These are phyloP conservation scores for Acronicta leporina DNA, from an alignment of 2,888 invertebrate species.

Conservation along the genomic window DNA sequence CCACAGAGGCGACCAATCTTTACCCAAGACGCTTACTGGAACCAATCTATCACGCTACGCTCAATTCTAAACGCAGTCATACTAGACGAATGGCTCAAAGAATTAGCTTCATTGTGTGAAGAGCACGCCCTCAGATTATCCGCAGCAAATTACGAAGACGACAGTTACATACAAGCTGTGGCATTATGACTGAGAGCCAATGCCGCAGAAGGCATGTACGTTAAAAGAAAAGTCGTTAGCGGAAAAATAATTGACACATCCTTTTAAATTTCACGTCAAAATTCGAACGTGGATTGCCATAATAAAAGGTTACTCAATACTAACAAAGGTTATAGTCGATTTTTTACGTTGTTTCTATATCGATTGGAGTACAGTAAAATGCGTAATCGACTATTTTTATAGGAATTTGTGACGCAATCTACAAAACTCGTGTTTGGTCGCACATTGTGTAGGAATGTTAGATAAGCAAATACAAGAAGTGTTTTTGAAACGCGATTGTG, in stretches of 20 bases:
- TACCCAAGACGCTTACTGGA: slow-evolving; percentile 84
- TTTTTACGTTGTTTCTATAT: slow-evolving; percentile 23
- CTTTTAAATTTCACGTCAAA: slow-evolving; percentile 45
- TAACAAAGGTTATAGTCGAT: slow-evolving; percentile 41
- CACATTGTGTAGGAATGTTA: slow-evolving; percentile 30
- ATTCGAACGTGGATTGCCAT: slow-evolving; percentile 46
- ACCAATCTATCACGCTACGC: slow-evolving; percentile 80
- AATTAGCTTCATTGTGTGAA: slow-evolving; percentile 97
- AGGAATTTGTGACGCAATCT: slow-evolving; percentile 14
- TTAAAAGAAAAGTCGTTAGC: slow-evolving; percentile 49
- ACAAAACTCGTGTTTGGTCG: slow-evolving; percentile 20
- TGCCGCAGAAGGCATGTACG: slow-evolving; percentile 61
- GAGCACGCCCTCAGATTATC: slow-evolving; percentile 93
- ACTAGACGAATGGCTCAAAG: slow-evolving; percentile 98
- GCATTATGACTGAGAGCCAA: slow-evolving; percentile 83
- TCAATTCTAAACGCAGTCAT: slow-evolving; percentile 92
- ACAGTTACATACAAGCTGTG: slow-evolving; percentile 75
- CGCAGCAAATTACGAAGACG: slow-evolving; percentile 75
- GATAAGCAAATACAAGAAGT: slow-evolving; percentile 31
- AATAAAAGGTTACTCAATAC: slow-evolving; percentile 39
- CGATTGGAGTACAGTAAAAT: slow-evolving; percentile 10
- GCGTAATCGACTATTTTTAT: slow-evolving; percentile 34
- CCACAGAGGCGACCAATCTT: slow-evolving; percentile 73
- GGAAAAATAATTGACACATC: slow-evolving; percentile 54
- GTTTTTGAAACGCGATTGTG: slow-evolving; percentile 51